A percentile compares a stretch with the other conserved stretches of the same genome.
Evolutionary conservation across 2,797 vertebrate species (phyloP).

Genomic region (Melanotaenia maccullochi): DNA sequence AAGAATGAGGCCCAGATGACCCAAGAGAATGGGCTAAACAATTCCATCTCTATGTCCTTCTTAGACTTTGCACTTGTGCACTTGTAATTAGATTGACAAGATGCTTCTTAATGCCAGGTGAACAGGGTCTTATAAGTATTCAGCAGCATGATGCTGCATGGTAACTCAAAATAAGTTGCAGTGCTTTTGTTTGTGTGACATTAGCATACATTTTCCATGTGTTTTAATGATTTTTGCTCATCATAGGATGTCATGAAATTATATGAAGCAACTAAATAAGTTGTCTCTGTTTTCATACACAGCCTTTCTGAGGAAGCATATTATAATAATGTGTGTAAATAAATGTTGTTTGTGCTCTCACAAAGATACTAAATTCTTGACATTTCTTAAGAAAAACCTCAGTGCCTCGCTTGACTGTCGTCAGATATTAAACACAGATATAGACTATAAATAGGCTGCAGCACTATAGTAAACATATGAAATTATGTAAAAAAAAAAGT

Average conservation of each 20-base stretch:
- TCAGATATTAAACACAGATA: constrained; percentile 4
- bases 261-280: background rate
- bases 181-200: background rate
- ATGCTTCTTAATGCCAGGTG: background rate
- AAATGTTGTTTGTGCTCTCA: background rate
- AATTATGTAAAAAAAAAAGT: background rate
- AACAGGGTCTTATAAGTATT: too few species aligned
- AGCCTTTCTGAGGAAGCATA: background rate
- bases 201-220: background rate
- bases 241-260: background rate
- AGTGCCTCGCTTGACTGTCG: background rate
- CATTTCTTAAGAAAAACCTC: background rate
- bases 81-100: background rate
- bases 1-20: background rate
- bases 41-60: too few species aligned
- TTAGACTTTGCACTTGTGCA: too few species aligned
- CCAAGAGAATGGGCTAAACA: too few species aligned
- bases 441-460: constrained; percentile 5
- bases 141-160: background rate
- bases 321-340: background rate
- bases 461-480: constrained; percentile 14
- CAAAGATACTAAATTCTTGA: background rate
- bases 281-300: background rate
- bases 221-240: background rate
- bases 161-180: background rate